These are phyloP conservation scores for Siniperca scherzeri DNA, from an alignment of 2,797 vertebrate genomes.

Conservation along the genomic window DNA sequence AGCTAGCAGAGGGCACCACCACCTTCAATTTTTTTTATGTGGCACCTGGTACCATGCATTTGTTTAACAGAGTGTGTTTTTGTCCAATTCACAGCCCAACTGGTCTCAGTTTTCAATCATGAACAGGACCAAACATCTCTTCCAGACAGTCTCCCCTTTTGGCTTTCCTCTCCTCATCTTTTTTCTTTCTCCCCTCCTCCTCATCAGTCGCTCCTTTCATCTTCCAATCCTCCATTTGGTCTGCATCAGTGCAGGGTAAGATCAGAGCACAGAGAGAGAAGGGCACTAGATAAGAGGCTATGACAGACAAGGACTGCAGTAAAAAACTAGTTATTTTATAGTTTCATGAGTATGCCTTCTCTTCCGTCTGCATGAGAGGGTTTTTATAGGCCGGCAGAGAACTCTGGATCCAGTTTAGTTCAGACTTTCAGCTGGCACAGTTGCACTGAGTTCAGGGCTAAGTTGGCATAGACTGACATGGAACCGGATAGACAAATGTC, in stretches of 20 bases:
- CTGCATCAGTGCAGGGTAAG: conserved; percentile 73
- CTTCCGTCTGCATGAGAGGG: conserved; percentile 56
- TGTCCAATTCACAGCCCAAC: conserved; percentile 37
- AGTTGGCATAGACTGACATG: conserved; percentile 34
- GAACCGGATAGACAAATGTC: conserved; percentile 47
- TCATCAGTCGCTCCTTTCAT: conserved; percentile 75
- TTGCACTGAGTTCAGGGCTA: conserved; percentile 21
- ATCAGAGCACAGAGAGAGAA: conserved; percentile 61
- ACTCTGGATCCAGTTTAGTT: conserved; percentile 39
- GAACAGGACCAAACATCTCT: conserved; percentile 56
- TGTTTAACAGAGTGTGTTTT: conserved; percentile 25
- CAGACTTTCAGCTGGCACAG: conserved; percentile 56
- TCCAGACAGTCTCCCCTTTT: conserved; percentile 55
- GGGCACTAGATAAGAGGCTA: conserved; percentile 73
- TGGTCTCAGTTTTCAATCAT: conserved; percentile 59
- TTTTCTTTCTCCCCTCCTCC: conserved; percentile 41
- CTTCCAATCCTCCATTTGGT: conserved; percentile 77
- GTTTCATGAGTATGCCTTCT: conserved; percentile 67
- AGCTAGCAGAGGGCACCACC: conserved; percentile 13
- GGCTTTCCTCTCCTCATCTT: conserved; percentile 49
- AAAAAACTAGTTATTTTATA: conserved; percentile 68
- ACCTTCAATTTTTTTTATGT: conserved; percentile 13
- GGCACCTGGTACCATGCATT: conserved; percentile 29
- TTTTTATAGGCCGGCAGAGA: conserved; percentile 63
- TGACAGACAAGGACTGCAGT: conserved; percentile 63